Evolutionary conservation across 2,888 invertebrate genomes (phyloP), one percentile per base, ranked within the genome.

Genomic region (Halocaridina rubra): DNA sequence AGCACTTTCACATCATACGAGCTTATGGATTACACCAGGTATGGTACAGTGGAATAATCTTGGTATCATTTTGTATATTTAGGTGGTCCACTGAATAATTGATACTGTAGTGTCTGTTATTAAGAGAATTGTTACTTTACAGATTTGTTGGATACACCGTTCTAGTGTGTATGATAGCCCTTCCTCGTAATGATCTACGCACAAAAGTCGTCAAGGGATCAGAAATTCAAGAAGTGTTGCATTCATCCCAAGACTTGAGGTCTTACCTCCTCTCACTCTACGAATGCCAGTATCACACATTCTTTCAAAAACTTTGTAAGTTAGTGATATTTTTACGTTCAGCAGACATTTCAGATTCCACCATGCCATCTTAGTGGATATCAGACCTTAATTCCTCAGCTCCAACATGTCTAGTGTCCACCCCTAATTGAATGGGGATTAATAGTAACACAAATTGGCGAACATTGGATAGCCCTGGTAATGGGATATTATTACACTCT

Each of bases 1-100:
- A 99, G 99, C 87, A 99, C 99, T 13, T 99, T 99, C 91, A 99
- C 99, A 32, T 98, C 98, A 0, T 99, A 99, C 90, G 99, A 99
- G 91, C 92, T 99, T 76, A 98, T 99, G 95, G 98, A 98, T 91
- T 99, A 99, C 91, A 96, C 97, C 91, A 94, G 82, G 88, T 88
- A 13, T n/a, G 53, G 53, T n/a, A 13, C 5, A n/a, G 46, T 46
- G 46, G 39, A 8, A 39, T 13, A 39, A 13, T 39, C 7, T 39
- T 39, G 39, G 7, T 7, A 8, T 39, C 7, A 39, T 8, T 39
- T 39, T 39, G 39, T 39, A 13, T 39, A 8, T 8, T 13, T 39
- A 13, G 7, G 39, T 39, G n/a, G n/a, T n/a, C n/a, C n/a, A n/a
- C n/a, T n/a, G n/a, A n/a, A n/a, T n/a, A n/a, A n/a, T n/a, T n/a